Percentiles rank a stretch among this genome's conserved stretches.
phyloP scores from a whole-genome alignment of 2,113 vertebrate genomes.

The Laticauda laticaudata region DNA sequence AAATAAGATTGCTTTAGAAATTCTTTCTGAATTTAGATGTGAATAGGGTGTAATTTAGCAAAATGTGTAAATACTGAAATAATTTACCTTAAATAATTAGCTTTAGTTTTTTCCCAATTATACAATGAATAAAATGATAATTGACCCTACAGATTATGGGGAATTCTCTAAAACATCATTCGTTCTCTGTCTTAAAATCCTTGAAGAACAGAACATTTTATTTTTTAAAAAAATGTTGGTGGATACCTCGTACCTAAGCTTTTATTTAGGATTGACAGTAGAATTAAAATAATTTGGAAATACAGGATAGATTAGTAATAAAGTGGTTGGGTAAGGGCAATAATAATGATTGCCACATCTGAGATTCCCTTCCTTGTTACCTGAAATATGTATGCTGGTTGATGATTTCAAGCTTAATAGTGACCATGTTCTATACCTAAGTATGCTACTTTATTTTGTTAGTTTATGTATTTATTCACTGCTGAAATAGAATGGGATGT shows the following conservation, averaged over 20 bases:
- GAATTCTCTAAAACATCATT: neutral
- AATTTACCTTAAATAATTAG: conserved; percentile 25
- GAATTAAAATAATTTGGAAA: neutral
- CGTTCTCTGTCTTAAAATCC: neutral
- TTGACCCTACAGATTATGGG: conserved; percentile 5
- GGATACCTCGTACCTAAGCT: neutral
- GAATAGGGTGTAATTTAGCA: conserved; percentile 44
- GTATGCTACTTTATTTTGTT: conserved; percentile 13
- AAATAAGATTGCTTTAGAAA: conserved; percentile 31
- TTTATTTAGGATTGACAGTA: neutral
- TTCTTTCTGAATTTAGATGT: conserved; percentile 43
- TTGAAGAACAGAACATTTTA: neutral
- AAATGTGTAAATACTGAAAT: conserved; percentile 21
- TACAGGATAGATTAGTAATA: neutral
- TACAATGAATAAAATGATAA: conserved; percentile 19
- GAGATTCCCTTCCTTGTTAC: neutral
- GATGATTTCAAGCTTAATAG: neutral
- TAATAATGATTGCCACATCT: neutral
- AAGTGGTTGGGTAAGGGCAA: neutral
- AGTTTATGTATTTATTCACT: neutral
- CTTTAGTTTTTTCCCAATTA: conserved; percentile 15
- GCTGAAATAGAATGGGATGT: neutral
- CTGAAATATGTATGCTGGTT: neutral
- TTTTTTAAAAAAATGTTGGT: neutral
- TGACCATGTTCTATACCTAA: neutral